Evolutionary conservation across 2,888 invertebrate genomes (phyloP), one percentile per base, ranked within the genome.

Genomic region (Melanotus villosus): DNA sequence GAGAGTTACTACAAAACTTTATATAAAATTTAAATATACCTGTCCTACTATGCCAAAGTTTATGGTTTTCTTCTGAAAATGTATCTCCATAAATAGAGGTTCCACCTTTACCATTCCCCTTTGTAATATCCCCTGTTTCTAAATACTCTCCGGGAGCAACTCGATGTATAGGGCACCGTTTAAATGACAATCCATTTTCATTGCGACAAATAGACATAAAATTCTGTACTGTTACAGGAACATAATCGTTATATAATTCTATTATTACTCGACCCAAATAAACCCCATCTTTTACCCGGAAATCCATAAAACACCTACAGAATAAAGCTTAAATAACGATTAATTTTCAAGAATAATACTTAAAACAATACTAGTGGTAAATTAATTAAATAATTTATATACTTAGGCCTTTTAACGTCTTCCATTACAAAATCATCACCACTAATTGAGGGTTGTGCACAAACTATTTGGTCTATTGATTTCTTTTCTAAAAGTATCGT

Each of bases 61-160:
- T 73, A 65, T 84, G 86, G 77, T 84, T 85, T 79, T 88, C 87
- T 73, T 86, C 85, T 3, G 77, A 75, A 72, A 88, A 86, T 4
- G 76, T 79, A 12, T 83, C 79, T 0, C 86, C 87, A 73, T 86
- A 88, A 70, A 88, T 86, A 0, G 87, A 87, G 30, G 74, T 80
- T 23, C 87, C 87, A 1, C 88, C 87, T 47, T 81, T 83, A 12
- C 88, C 88, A 74, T 85, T 86, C 36, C 85, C 84, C 68, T 84
- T 84, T 0, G 85, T 86, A 36, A 88, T 85, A 73, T 88, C 88
- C 2, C 89, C 89, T n/a, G 85, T 85, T 80, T 87, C 87, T 70
- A 87, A 84, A 82, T 84, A 87, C 67, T 85, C 83, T 21, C 84
- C 84, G 10, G 84, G 81, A 26, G 86, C 80, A 54, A 88, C 86